Percentiles rank a stretch among this genome's conserved stretches.
These are phyloP conservation scores for Cryptoleucopteryx plumbea DNA, from an alignment of 2,113 vertebrate species.

Conservation along the genomic window DNA sequence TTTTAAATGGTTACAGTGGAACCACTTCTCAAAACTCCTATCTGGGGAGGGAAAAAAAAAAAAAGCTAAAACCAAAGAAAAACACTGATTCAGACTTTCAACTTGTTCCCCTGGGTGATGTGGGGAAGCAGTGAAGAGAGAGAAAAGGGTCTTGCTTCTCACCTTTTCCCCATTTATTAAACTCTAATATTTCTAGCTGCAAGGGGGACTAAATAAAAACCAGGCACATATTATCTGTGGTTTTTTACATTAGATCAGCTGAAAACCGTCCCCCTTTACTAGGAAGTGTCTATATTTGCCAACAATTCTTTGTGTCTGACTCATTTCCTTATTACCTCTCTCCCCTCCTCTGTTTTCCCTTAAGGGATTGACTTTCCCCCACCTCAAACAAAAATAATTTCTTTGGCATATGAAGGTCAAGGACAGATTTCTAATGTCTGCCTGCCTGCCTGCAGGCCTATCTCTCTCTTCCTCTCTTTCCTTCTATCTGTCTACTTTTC, in stretches of 20 bases:
- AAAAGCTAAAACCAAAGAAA: conserved; percentile 60
- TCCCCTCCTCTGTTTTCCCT: conserved; percentile 62
- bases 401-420: conserved; percentile 71
- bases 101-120: neutral
- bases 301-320: conserved; percentile 72
- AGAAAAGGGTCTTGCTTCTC: conserved; percentile 17
- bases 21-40: conserved; percentile 55
- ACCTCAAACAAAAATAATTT: conserved; percentile 72
- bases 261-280: conserved; percentile 27
- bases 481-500: neutral
- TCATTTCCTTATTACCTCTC: conserved; percentile 75
- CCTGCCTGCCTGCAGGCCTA: neutral
- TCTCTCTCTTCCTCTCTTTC: neutral
- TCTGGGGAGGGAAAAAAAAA: neutral
- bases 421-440: conserved; percentile 66
- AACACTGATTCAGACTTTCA: conserved; percentile 40
- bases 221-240: conserved; percentile 38
- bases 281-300: conserved; percentile 52
- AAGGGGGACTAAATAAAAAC: conserved; percentile 47
- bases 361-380: conserved; percentile 70
- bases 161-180: conserved; percentile 25
- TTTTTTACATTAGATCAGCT: conserved; percentile 47
- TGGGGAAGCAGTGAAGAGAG: neutral
- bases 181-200: conserved; percentile 39
- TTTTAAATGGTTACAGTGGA: conserved; percentile 59